Conservation (phyloP, 2,888 invertebrate genomes). For the Pasiphila rectangulata region DNA sequence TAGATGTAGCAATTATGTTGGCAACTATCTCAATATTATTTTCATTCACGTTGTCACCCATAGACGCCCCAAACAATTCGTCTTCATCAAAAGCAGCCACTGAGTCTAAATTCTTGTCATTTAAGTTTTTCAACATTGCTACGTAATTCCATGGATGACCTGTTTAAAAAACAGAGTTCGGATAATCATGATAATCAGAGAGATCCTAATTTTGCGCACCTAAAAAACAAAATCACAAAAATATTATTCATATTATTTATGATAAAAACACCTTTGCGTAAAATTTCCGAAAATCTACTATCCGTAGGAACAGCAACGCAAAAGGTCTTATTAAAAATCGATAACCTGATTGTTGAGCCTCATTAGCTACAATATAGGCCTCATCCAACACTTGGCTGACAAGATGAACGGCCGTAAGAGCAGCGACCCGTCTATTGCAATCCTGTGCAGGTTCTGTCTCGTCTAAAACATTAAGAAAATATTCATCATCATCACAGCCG, state of each 20-base stretch:
- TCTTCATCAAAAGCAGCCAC: conserved; percentile 40
- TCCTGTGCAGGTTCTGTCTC: conserved; percentile 36
- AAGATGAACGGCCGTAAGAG: conserved; percentile 57
- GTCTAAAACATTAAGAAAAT: conserved; percentile 34
- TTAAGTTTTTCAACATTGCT: conserved; percentile 45
- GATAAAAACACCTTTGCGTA: background rate
- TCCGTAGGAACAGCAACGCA: too few relatives aligned
- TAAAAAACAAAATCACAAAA: too few relatives aligned
- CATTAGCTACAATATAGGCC: conserved; percentile 59
- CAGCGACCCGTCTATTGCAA: conserved; percentile 47
- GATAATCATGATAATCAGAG: background rate
- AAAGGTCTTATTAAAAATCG: too few relatives aligned
- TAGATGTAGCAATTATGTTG: conserved; percentile 58
- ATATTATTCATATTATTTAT: too few relatives aligned
- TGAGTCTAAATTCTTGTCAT: conserved; percentile 36
- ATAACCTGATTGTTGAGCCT: conserved; percentile 57
- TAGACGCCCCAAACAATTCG: conserved; percentile 40
- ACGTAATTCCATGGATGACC: conserved; percentile 56
- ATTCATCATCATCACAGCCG: background rate
- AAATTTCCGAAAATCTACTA: too few relatives aligned
- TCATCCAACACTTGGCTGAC: conserved; percentile 68
- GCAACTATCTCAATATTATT: conserved; percentile 42
- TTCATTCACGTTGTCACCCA: conserved; percentile 45
- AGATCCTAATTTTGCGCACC: too few relatives aligned
- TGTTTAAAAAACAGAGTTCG: conserved; percentile 20